Evolutionary conservation across 1,140 invertebrate species (phyloP), one percentile per base, ranked within the genome.

Genomic region (Ctenoplectra terminalis): DNA sequence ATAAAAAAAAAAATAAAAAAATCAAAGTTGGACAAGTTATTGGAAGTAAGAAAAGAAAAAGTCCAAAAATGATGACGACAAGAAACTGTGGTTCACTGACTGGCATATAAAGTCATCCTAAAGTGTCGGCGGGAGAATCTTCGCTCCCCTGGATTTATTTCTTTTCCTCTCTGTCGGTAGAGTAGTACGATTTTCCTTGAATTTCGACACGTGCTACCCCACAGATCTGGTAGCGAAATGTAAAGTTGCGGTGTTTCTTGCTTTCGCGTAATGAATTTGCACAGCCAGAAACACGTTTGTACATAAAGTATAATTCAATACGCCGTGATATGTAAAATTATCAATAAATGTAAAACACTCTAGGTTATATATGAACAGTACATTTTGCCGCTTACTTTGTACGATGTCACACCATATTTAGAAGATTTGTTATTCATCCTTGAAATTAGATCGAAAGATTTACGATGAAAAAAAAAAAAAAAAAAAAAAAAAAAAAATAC

Each of bases 251-350:
- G 71, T 84, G 85, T 86, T 87, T 72, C 48, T 66, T 54, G 64
- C 29, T 84, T 58, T 54, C 52, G 48, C 67, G 58, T 9, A 50
- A 83, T 77, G 50, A 82, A 66, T 46, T 74, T 58, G 66, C 71
- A 43, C 74, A 77, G 48, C 63, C n/a, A 61, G 79, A 74, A 73
- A 78, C 85, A 82, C 76, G 48, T 74, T 75, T 90, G 86, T 89
- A 90, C 69, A 87, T 90, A 90, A 80, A 86, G 72, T 67, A 87
- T 88, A 81, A 73, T 88, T 75, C 80, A 52, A 82, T 87, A 86
- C 84, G 82, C 86, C 89, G 79, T 66, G 54, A 88, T 81, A 61
- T 90, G 89, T 90, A 90, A 90, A 89, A 90, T 90, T 89, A 90
- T 89, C 83, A 91, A 92, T 88, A 85, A 91, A 91, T 90, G 83